Percentiles rank a stretch among this genome's conserved stretches.
Conservation (phyloP, 2,113 vertebrate genomes). For the Alces alces region DNA sequence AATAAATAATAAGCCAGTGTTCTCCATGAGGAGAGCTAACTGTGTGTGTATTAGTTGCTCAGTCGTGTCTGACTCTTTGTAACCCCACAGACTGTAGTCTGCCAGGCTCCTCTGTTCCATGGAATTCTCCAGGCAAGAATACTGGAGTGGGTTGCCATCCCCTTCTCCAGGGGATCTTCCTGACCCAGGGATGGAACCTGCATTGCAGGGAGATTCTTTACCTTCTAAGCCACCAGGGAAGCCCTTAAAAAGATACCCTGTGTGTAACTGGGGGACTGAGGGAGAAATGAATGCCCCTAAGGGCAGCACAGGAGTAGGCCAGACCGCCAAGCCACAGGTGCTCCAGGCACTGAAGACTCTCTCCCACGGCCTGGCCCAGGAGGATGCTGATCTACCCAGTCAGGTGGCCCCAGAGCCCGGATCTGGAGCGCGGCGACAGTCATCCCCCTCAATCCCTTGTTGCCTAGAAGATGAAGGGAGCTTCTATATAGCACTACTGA, state of each 20-base stretch:
- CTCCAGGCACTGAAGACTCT: neutral
- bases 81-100: neutral
- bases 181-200: neutral
- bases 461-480: neutral
- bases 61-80: neutral
- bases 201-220: neutral
- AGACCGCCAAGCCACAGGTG: accelerated
- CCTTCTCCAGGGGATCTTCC: neutral
- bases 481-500: neutral
- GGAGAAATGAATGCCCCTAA: neutral
- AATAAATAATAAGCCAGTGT: neutral
- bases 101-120: neutral
- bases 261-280: neutral
- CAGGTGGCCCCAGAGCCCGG: accelerated
- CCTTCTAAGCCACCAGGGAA: neutral
- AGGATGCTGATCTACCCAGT: neutral
- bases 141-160: neutral
- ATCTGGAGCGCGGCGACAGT: neutral
- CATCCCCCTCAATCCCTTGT: neutral
- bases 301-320: neutral
- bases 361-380: neutral
- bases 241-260: neutral
- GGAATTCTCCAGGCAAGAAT: neutral
- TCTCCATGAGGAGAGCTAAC: neutral
- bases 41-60: neutral